Evolutionary conservation across 2,888 invertebrate genomes (phyloP), one percentile per base, ranked within the genome.

Genomic region (Carcina quercana): DNA sequence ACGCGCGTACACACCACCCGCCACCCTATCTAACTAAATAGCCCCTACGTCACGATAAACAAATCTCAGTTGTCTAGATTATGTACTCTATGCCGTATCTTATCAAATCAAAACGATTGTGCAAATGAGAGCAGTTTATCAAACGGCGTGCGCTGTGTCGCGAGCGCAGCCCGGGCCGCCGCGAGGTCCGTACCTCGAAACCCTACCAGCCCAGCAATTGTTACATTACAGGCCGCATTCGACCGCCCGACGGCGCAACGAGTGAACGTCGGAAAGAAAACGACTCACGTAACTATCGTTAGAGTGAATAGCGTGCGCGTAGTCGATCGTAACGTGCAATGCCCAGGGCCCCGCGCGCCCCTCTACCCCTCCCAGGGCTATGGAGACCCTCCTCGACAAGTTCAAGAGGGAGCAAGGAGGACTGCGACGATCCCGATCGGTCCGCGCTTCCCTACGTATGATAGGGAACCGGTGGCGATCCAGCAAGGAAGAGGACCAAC

Each of bases 381-480:
- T 85, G 85, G 85, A 84, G 65, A 74, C 69, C 70, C 71, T 84
- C 68, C 67, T 82, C 67, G 85, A 85, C 49, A 78, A 68, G 62
- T 72, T 84, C 69, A 76, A 76, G 67, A 70, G 71, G 61, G 82
- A 82, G 65, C 78, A 78, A 59, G 76, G 75, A 58, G 80, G 74
- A 38, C 55, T 80, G 50, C 88, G 89, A 45, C 87, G 91, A 46
- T 86, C 90, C 45, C 86, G 89, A 65, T 90, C 91, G 44, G 89
- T 91, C 60, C 86, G 91, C 52, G 88, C 90, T 47, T 91, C 91
- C 46, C 72, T 91, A 47, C 87, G 90, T 45, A 68, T 89, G 61
- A 87, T 91, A 37, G 87, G 88, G 38, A 85, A 86, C 52, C 87
- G 88, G 62, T 87, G 88, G 76, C 85, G 87, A 49, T 68, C 78